Percentiles rank a stretch among this genome's conserved stretches.
Evolutionary conservation across 2,888 invertebrate genomes (phyloP).

Genomic region (Alsophila aescularia): DNA sequence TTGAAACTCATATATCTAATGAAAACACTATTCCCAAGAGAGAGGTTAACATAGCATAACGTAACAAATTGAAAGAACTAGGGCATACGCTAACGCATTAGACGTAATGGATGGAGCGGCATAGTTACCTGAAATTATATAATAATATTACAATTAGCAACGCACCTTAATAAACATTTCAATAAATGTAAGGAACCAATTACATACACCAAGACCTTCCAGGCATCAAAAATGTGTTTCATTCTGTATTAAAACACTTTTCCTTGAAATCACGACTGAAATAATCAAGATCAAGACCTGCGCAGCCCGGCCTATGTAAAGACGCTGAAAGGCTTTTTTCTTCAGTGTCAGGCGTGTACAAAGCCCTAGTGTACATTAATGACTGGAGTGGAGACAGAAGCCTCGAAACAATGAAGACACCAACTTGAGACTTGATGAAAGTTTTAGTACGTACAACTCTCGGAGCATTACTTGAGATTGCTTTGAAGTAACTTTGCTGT

Average conservation of each 20-base stretch:
- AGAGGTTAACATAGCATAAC: slow-evolving; percentile 5
- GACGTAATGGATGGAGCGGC: not conserved
- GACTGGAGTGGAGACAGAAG: slow-evolving; percentile 56
- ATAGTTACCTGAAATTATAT: no score
- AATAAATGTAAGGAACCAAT: no score
- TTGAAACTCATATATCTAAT: slow-evolving; percentile 25
- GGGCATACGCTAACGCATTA: slow-evolving; percentile 17
- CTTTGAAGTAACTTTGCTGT: slow-evolving; percentile 41
- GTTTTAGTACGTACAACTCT: slow-evolving; percentile 46
- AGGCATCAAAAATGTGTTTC: no score
- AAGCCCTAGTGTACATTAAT: slow-evolving; percentile 65
- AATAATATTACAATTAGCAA: no score
- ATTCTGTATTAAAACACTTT: no score
- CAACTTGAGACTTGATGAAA: slow-evolving; percentile 63
- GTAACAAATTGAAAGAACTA: slow-evolving; percentile 28
- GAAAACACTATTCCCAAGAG: slow-evolving; percentile 26
- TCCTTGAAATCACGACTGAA: not conserved
- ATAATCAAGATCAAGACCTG: not conserved
- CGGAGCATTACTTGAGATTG: slow-evolving; percentile 33
- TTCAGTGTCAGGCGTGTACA: slow-evolving; percentile 55
- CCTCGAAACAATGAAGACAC: slow-evolving; percentile 62
- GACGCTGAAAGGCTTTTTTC: slow-evolving; percentile 53
- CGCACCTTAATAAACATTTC: no score
- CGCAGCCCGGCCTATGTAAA: slow-evolving; percentile 29
- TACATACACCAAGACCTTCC: no score